A percentile compares a stretch with the other conserved stretches of the same genome.
These are phyloP conservation scores for Osmoderma eremita DNA, from an alignment of 2,888 invertebrate species.

Conservation along the genomic window DNA sequence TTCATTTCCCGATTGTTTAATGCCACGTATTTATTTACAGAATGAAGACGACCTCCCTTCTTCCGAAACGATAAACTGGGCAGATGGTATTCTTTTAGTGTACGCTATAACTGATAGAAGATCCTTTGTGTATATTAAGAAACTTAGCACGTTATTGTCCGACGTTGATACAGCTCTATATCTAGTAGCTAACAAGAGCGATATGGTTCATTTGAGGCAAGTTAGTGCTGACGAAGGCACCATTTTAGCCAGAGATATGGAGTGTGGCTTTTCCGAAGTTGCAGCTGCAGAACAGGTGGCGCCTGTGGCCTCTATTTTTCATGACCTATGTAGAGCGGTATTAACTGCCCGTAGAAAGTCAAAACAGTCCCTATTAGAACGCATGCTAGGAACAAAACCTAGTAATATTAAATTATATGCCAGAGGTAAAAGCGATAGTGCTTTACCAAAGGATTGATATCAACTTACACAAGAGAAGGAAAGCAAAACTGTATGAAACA, in stretches of 20 bases:
- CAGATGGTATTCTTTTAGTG: slow-evolving; percentile 87
- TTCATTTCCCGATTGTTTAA: no score
- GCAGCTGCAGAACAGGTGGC: slow-evolving; percentile 89
- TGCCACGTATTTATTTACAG: slow-evolving; percentile 61
- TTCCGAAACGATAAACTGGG: slow-evolving; percentile 83
- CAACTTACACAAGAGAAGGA: neutral
- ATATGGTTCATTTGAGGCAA: slow-evolving; percentile 90
- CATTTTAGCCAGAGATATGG: slow-evolving; percentile 87
- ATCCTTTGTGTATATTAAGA: slow-evolving; percentile 84
- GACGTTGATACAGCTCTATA: slow-evolving; percentile 79
- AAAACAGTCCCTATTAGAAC: slow-evolving; percentile 83
- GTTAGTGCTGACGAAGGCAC: slow-evolving; percentile 90
- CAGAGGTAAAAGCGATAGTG: slow-evolving; percentile 89
- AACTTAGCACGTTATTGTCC: slow-evolving; percentile 71
- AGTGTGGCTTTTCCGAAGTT: slow-evolving; percentile 88
- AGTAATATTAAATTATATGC: slow-evolving; percentile 78
- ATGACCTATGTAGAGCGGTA: slow-evolving; percentile 86
- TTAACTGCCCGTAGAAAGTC: slow-evolving; percentile 81
- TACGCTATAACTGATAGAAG: slow-evolving; percentile 90
- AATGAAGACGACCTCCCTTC: slow-evolving; percentile 76
- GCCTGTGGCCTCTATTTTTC: slow-evolving; percentile 84
- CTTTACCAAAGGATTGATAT: slow-evolving; percentile 81
- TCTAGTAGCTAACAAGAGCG: slow-evolving; percentile 91
- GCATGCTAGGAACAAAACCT: slow-evolving; percentile 83
- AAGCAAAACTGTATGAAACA: no score